Conservation (phyloP, 2,888 invertebrate genomes). For the Poecilus cupreus region DNA sequence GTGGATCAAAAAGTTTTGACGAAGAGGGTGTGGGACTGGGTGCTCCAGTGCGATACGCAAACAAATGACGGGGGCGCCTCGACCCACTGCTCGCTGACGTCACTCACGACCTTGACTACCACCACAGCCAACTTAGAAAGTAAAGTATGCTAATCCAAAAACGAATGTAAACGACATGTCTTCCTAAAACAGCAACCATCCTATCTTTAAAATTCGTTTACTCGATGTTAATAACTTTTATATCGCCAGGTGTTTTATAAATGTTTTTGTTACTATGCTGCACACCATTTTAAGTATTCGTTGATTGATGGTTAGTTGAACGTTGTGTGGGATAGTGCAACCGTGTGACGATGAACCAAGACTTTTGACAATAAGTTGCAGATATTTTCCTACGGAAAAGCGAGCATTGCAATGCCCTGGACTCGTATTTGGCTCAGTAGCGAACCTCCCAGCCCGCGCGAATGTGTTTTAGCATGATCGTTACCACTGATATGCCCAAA, state of each 20-base stretch:
- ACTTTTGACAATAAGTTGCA: conserved; percentile 54
- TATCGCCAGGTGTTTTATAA: conserved; percentile 52
- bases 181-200: conserved; percentile 45
- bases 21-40: conserved; percentile 80
- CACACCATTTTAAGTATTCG: not conserved
- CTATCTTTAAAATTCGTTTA: conserved; percentile 6
- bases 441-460: not conserved
- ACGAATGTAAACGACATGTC: conserved; percentile 35
- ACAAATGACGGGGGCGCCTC: conserved; percentile 52
- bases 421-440: conserved; percentile 15
- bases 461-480: conserved; percentile 41
- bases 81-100: conserved; percentile 59
- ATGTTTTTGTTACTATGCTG: conserved; percentile 46
- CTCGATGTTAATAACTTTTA: conserved; percentile 46
- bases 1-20: conserved; percentile 79
- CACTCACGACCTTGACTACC: conserved; percentile 47
- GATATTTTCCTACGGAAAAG: conserved; percentile 41
- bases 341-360: conserved; percentile 44
- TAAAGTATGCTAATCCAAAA: conserved; percentile 49
- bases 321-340: conserved; percentile 5
- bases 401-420: conserved; percentile 1
- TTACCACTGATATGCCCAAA: conserved; percentile 37
- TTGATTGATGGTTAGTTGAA: conserved; percentile 14
- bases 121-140: conserved; percentile 53
- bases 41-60: conserved; percentile 75